Conservation (phyloP, 2,888 invertebrate species). For the Drosophila prolongata region DNA sequence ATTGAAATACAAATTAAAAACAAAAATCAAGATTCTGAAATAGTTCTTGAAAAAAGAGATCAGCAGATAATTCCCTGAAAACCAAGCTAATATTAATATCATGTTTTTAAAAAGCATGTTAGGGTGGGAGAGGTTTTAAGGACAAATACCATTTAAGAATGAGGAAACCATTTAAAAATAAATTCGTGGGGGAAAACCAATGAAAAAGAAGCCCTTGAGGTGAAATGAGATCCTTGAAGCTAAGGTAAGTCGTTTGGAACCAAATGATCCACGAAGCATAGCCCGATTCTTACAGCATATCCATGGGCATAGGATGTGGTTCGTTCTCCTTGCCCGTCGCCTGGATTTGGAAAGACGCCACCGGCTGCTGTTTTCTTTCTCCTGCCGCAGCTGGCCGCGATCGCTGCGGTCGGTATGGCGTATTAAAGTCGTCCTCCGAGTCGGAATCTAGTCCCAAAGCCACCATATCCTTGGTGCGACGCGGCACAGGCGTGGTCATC, state of each 20-base stretch:
- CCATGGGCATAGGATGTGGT: conserved; percentile 6
- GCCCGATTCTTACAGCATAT: conserved; percentile 27
- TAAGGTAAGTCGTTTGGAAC: too few species aligned
- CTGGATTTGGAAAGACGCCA: conserved; percentile 1
- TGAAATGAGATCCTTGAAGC: too few species aligned
- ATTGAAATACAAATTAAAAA: too few species aligned
- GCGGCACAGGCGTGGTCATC: conserved; percentile 79
- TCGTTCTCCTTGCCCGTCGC: conserved; percentile 61
- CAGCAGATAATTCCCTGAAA: too few species aligned
- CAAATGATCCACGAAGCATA: not conserved
- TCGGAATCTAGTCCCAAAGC: conserved; percentile 82
- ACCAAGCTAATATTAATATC: too few species aligned
- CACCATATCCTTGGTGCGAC: conserved; percentile 81
- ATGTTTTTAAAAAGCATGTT: too few species aligned
- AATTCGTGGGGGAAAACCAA: too few species aligned
- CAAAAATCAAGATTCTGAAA: too few species aligned
- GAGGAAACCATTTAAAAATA: too few species aligned
- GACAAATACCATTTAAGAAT: too few species aligned
- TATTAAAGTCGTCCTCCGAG: conserved; percentile 80
- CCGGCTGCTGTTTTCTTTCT: not conserved
- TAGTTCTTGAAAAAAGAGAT: too few species aligned
- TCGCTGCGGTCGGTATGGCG: conserved; percentile 63
- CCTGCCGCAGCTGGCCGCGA: conserved; percentile 6
- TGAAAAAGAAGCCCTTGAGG: not conserved
- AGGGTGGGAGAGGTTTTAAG: too few species aligned